Evolutionary conservation across 2,888 invertebrate species (phyloP), one percentile per base, ranked within the genome.

Genomic region (Andrena chrysosceles): DNA sequence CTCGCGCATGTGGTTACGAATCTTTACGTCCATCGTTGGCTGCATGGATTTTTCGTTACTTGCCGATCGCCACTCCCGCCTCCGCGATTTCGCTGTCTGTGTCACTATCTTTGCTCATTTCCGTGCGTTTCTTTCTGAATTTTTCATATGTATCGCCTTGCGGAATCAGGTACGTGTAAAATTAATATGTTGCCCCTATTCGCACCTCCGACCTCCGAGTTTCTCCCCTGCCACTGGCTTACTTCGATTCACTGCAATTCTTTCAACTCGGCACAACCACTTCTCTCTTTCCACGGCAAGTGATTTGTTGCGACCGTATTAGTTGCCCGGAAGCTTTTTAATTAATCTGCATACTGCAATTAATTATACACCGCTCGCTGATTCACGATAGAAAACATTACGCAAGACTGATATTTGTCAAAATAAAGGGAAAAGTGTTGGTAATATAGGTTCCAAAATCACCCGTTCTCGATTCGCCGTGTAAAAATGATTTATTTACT

Each of bases 141-240:
- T 74, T 76, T 80, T 83, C 77, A 69, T 75, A 60, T 90, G 87
- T 92, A 89, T 90, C 89, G 87, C 89, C 86, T 85, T 89, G 85
- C 89, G 91, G 91, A 92, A 79, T 77, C 92, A 93, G 93, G 93
- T 93, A 93, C 89, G 93, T 93, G 89, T 84, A 87, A 90, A 85
- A 64, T 77, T 77, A 87, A 66, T 62, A 84, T 56, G 81, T 81
- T 59, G 75, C 71, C 70, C 60, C 16, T 67, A 64, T 31, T 31
- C 48, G 35, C 56, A 71, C 49, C 60, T 5, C 20, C 33, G 16
- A 49, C 35, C 42, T 42, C 42, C 8, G 42, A 20, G 16, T 31
- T 16, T 31, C 16, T 71, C 31, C 20, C 26, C 3, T 16, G 33
- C 48, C 64, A 56, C 35, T 35, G 10, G 6, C 35, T 52, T 16